phyloP scores from a whole-genome alignment of 2,888 invertebrate species.

The Papilio gigon region DNA sequence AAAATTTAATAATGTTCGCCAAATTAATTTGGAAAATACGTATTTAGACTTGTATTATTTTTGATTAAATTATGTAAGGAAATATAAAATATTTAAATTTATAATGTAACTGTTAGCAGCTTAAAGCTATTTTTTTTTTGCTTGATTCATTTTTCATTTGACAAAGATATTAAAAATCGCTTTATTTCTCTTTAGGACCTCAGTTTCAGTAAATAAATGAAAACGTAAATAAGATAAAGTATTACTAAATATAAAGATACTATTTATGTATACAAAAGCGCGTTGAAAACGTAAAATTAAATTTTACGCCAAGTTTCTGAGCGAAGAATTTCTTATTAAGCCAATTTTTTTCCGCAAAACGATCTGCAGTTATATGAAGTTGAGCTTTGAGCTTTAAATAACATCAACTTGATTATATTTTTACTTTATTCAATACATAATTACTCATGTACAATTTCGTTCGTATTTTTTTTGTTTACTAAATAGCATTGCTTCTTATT shows the following conservation, averaged over 20 bases:
- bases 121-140: too few relatives aligned
- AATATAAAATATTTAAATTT: too few relatives aligned
- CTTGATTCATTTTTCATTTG: too few relatives aligned
- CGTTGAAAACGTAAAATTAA: slow-evolving; percentile 1
- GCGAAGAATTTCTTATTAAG: slow-evolving; percentile 12
- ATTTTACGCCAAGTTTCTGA: slow-evolving; percentile 1
- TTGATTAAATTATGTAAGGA: too few relatives aligned
- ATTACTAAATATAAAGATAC: neutral
- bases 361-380: slow-evolving; percentile 23
- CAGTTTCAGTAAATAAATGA: too few relatives aligned
- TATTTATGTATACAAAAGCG: slow-evolving; percentile 9
- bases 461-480: neutral
- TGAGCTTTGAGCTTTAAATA: neutral
- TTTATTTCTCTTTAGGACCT: too few relatives aligned
- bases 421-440: neutral
- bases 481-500: too few relatives aligned
- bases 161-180: too few relatives aligned
- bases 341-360: slow-evolving; percentile 21
- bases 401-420: neutral
- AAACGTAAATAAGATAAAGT: too few relatives aligned
- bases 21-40: neutral
- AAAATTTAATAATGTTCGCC: neutral
- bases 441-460: neutral
- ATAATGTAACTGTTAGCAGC: too few relatives aligned
- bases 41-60: neutral